Evolutionary conservation across 2,888 invertebrate species (phyloP).

Genomic region (Philopedon plagiatum): DNA sequence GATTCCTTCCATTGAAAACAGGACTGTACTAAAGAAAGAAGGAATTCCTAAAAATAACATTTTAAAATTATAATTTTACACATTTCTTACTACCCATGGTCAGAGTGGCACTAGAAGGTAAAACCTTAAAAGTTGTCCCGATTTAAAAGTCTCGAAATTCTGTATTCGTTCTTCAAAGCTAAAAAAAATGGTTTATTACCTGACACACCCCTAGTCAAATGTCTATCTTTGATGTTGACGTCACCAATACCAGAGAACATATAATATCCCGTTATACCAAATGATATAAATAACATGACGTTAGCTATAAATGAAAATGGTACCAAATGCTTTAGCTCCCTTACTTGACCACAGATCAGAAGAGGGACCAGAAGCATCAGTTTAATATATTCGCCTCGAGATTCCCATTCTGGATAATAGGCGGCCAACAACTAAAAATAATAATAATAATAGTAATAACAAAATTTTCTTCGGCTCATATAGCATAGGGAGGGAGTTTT

Average conservation of each 20-base stretch:
- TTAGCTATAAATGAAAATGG: slow-evolving; percentile 93
- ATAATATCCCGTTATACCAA: slow-evolving; percentile 88
- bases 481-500: no score
- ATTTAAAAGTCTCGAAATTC: no score
- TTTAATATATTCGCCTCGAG: slow-evolving; percentile 72
- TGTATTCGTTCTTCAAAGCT: no score
- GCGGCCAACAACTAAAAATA: slow-evolving; percentile 71
- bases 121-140: no score
- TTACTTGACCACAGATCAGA: slow-evolving; percentile 80
- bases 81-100: not conserved
- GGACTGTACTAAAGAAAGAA: slow-evolving; percentile 93
- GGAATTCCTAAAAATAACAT: slow-evolving; percentile 69
- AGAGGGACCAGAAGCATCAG: slow-evolving; percentile 79
- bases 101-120: no score
- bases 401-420: slow-evolving; percentile 72
- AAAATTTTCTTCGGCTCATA: no score
- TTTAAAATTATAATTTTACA: no score
- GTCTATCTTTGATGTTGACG: slow-evolving; percentile 67
- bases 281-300: slow-evolving; percentile 79
- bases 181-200: no score
- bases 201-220: slow-evolving; percentile 64
- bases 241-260: slow-evolving; percentile 74
- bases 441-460: not conserved
- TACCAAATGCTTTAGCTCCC: slow-evolving; percentile 87
- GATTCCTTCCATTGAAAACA: slow-evolving; percentile 97